phyloP scores from a whole-genome alignment of 2,888 invertebrate species.

The Pantelozetes paolii region DNA sequence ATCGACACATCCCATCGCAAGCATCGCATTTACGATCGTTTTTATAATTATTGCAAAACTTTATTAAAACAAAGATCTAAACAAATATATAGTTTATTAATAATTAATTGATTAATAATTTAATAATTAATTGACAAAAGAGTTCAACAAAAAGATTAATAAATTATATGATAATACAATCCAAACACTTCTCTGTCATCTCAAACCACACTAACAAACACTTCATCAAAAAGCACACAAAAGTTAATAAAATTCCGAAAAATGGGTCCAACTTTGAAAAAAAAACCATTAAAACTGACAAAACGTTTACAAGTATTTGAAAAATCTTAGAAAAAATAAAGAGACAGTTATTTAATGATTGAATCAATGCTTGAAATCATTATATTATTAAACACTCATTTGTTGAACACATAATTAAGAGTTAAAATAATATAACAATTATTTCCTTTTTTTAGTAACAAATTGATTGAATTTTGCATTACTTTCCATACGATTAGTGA shows the following conservation, averaged over 20 bases:
- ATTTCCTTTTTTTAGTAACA: no score
- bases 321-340: neutral
- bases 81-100: slow-evolving; percentile 5
- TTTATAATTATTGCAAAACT: slow-evolving; percentile 33
- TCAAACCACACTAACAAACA: neutral
- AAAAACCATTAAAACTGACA: neutral
- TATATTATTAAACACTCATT: neutral
- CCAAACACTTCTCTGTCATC: neutral
- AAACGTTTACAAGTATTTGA: neutral
- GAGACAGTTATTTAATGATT: neutral
- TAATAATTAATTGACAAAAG: neutral
- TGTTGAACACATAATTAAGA: neutral
- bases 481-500: no score
- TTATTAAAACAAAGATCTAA: slow-evolving; percentile 26
- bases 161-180: neutral
- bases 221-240: slow-evolving; percentile 14
- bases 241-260: slow-evolving; percentile 13
- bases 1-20: slow-evolving; percentile 6
- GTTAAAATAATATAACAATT: no score
- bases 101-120: neutral
- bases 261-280: slow-evolving; percentile 25
- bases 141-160: neutral
- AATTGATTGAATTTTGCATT: no score
- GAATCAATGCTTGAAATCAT: neutral
- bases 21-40: slow-evolving; percentile 25